A percentile compares a stretch with the other conserved stretches of the same genome.
Conservation (phyloP, 2,888 invertebrate genomes). For the Alviniconcha strummeri region DNA sequence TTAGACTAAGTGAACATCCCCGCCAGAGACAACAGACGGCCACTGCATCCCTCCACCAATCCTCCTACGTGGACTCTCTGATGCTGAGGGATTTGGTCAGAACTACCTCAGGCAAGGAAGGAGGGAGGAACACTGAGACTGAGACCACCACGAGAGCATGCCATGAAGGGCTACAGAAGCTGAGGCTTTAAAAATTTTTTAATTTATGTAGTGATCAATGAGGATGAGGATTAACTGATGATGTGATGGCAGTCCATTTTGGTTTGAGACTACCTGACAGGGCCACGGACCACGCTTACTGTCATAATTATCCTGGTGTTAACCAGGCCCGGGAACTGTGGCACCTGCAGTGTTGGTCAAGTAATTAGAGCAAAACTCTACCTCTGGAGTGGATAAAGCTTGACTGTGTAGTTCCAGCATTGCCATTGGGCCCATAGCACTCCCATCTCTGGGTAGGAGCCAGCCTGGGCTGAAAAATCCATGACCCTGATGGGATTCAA, state of each 20-base stretch:
- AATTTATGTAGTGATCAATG: background rate
- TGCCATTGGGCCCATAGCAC: background rate
- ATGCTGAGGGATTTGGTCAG: no score
- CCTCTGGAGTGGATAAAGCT: background rate
- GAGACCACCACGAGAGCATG: no score
- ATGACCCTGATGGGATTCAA: background rate
- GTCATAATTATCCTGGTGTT: background rate
- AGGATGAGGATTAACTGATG: background rate
- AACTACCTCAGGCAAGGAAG: no score
- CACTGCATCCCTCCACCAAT: no score
- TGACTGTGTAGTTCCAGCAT: background rate
- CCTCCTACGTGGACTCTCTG: no score
- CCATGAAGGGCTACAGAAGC: background rate
- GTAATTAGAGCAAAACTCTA: background rate
- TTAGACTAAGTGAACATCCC: no score
- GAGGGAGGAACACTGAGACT: no score
- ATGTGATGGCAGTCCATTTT: background rate
- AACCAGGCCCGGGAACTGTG: background rate
- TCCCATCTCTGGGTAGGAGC: background rate
- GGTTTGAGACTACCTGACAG: background rate
- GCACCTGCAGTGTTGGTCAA: background rate
- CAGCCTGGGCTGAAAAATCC: background rate
- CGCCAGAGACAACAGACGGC: no score
- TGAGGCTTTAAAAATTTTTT: background rate
- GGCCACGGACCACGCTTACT: background rate